phyloP scores from a whole-genome alignment of 2,888 invertebrate genomes.

The Drosophila subsilvestris region DNA sequence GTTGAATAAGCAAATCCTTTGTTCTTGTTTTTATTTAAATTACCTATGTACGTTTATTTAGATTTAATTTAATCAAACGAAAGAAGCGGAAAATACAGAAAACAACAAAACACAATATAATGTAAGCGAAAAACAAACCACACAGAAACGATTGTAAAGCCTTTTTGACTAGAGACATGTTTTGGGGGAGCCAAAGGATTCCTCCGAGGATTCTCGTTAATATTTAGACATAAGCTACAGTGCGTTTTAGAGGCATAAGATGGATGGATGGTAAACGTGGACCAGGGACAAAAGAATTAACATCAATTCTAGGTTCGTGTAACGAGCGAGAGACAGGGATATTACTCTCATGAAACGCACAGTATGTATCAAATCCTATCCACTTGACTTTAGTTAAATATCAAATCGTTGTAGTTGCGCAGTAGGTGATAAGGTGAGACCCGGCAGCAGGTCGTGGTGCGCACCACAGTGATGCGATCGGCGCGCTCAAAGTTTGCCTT shows the following conservation, averaged over 20 bases:
- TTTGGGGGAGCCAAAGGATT: not conserved
- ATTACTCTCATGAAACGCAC: not conserved
- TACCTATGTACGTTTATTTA: constrained; percentile 62
- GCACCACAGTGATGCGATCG: constrained; percentile 97
- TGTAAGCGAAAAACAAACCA: constrained; percentile 42
- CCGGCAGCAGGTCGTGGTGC: constrained; percentile 97
- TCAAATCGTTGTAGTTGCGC: constrained; percentile 95
- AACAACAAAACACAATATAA: constrained; percentile 49
- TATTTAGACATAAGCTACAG: not conserved
- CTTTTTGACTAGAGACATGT: constrained; percentile 39
- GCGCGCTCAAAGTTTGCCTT: constrained; percentile 99
- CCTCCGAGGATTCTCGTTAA: not conserved
- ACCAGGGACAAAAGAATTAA: not conserved
- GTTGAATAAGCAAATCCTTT: constrained; percentile 64
- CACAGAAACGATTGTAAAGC: constrained; percentile 27
- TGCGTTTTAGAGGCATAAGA: constrained; percentile 7
- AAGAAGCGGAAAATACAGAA: constrained; percentile 59
- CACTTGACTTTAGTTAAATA: constrained; percentile 91
- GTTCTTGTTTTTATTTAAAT: constrained; percentile 56
- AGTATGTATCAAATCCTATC: not conserved
- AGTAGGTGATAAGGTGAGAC: constrained; percentile 97
- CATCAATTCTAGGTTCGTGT: not conserved
- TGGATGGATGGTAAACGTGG: not conserved
- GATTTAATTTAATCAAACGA: constrained; percentile 85
- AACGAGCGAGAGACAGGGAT: no score